phyloP scores from a whole-genome alignment of 2,888 invertebrate species.

The Strigamia maritima region DNA sequence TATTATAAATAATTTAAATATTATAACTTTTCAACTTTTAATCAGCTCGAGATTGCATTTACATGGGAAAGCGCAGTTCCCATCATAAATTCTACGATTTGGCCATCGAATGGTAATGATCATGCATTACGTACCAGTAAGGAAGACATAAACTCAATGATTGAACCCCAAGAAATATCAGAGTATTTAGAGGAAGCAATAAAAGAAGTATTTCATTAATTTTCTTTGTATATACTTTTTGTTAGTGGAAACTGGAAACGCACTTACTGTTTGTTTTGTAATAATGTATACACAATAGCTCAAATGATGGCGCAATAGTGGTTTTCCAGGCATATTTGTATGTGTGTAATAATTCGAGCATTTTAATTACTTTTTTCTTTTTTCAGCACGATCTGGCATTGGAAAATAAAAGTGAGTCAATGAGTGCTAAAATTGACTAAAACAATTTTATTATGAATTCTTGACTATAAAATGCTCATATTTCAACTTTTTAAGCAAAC shows the following conservation, averaged over 20 bases:
- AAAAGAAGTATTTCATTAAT: background rate
- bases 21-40: background rate
- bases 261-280: too few relatives aligned
- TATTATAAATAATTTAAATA: background rate
- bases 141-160: slow-evolving; percentile 46
- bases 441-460: background rate
- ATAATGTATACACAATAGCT: too few relatives aligned
- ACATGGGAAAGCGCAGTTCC: slow-evolving; percentile 50
- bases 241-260: too few relatives aligned
- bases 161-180: background rate
- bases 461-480: background rate
- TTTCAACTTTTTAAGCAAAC: background rate
- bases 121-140: slow-evolving; percentile 48
- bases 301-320: too few relatives aligned
- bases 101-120: slow-evolving; percentile 52
- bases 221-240: background rate
- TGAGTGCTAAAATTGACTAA: background rate
- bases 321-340: too few relatives aligned
- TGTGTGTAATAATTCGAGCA: background rate
- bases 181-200: background rate
- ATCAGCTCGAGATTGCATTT: slow-evolving; percentile 50
- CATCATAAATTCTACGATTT: slow-evolving; percentile 49
- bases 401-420: background rate
- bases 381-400: background rate
- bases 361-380: background rate